These are phyloP conservation scores for Paramisgurnus dabryanus DNA, from an alignment of 2,113 vertebrate genomes.

Conservation along the genomic window DNA sequence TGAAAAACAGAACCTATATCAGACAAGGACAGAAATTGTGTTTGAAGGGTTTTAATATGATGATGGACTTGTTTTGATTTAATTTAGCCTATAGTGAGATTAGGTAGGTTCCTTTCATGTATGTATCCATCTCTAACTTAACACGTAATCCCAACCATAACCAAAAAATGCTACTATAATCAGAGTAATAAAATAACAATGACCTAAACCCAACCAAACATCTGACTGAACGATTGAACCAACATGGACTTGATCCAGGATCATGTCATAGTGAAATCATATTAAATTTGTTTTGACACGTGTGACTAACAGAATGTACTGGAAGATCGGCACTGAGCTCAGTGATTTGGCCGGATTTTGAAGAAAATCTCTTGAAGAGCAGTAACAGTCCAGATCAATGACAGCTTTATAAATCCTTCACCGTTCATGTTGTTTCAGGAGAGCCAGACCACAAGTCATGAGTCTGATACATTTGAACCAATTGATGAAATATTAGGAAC, in stretches of 20 bases:
- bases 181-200: no score
- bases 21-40: no score
- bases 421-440: background rate
- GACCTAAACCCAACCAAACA: background rate
- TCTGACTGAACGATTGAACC: background rate
- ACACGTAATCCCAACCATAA: no score
- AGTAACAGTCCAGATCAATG: background rate
- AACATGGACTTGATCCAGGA: no score
- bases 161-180: no score
- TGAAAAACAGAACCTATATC: no score
- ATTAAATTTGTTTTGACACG: background rate
- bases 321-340: background rate
- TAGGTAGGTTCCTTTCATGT: no score
- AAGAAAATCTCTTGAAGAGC: background rate
- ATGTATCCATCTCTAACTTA: no score
- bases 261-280: background rate
- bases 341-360: background rate
- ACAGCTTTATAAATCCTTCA: background rate
- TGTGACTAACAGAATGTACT: background rate
- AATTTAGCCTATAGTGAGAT: no score
- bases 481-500: background rate
- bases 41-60: no score
- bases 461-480: background rate
- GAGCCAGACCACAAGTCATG: background rate
- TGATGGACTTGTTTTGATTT: no score